Evolutionary conservation across 2,797 vertebrate genomes (phyloP).

Genomic region (Harpagifer antarcticus): DNA sequence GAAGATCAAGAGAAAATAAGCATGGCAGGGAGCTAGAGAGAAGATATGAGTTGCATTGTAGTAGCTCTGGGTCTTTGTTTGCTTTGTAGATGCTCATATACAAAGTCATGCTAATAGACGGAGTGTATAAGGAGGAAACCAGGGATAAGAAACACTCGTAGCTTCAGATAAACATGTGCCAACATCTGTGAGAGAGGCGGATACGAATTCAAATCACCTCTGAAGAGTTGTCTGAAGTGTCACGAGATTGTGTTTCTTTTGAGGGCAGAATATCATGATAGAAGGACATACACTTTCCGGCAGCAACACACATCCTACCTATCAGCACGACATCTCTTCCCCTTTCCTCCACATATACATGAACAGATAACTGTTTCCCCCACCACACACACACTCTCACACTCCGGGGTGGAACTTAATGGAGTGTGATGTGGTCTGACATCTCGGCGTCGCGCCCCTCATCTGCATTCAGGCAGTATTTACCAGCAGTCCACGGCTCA

Average conservation of each 20-base stretch:
- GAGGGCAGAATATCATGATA: neutral
- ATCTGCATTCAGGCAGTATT: conserved; percentile 76
- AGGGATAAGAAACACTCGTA: conserved; percentile 35
- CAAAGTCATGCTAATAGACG: conserved; percentile 45
- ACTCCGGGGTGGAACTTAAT: conserved; percentile 67
- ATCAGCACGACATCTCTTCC: conserved; percentile 24
- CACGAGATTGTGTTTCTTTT: conserved; percentile 16
- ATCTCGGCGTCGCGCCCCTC: conserved; percentile 59
- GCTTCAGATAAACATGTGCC: conserved; percentile 30
- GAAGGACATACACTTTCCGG: neutral
- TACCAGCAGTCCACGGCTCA: conserved; percentile 51
- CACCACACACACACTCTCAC: conserved; percentile 11
- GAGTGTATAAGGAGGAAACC: conserved; percentile 28
- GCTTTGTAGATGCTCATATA: conserved; percentile 12
- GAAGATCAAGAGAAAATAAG: conserved; percentile 39
- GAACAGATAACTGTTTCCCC: conserved; percentile 29
- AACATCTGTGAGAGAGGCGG: conserved; percentile 39
- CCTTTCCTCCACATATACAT: conserved; percentile 14
- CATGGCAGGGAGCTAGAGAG: conserved; percentile 29
- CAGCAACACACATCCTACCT: conserved; percentile 13
- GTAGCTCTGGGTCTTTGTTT: conserved; percentile 38
- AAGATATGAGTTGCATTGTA: conserved; percentile 13
- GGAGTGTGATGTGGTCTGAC: conserved; percentile 79
- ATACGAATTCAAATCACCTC: conserved; percentile 51
- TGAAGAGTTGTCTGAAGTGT: conserved; percentile 30